Conservation (phyloP, 2,113 vertebrate species). For the Dasypus novemcinctus region DNA sequence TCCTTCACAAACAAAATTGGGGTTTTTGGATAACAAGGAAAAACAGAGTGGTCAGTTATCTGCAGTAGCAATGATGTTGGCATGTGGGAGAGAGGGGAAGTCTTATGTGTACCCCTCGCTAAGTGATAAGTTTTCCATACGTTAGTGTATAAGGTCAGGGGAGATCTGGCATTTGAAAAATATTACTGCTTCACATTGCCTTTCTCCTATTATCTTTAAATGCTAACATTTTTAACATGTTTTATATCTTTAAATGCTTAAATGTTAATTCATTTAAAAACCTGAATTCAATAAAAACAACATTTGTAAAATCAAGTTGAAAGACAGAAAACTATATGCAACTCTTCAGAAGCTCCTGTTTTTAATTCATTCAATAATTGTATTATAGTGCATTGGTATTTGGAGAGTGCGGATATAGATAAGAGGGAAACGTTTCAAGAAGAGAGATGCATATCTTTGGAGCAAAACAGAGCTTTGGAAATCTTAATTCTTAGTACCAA, state of each 20-base stretch:
- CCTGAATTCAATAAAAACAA: neutral
- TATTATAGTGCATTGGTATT: neutral
- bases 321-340: neutral
- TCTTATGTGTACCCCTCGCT: neutral
- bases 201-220: neutral
- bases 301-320: neutral
- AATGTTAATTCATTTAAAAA: neutral
- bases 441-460: neutral
- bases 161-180: neutral
- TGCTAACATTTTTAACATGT: neutral
- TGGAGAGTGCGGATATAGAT: neutral
- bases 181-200: neutral
- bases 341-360: neutral
- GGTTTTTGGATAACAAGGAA: neutral
- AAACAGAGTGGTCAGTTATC: neutral
- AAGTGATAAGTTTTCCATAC: neutral
- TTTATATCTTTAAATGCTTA: neutral
- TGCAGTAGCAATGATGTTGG: neutral
- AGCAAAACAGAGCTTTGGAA: neutral
- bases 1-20: neutral
- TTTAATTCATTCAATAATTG: neutral
- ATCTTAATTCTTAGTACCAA: neutral
- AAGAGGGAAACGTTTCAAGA: neutral
- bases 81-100: neutral
- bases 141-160: neutral